Percentiles rank a stretch among this genome's conserved stretches.
Conservation (phyloP, 2,113 vertebrate genomes). For the Vombatus ursinus region DNA sequence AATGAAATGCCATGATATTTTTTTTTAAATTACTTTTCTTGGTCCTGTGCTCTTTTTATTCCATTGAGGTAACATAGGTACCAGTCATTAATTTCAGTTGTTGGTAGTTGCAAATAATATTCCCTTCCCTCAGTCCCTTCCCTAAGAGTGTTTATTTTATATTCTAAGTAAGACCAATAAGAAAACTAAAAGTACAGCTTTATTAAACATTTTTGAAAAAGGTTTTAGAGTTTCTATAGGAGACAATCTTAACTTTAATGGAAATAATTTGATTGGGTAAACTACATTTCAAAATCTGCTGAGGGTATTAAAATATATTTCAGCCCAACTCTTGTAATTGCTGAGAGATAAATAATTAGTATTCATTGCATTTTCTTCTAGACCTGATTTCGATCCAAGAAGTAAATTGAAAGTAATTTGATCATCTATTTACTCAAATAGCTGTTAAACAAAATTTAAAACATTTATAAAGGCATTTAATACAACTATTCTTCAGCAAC, state of each 20-base stretch:
- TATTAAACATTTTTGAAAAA: slow-evolving; percentile 44
- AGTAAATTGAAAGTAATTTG: slow-evolving; percentile 65
- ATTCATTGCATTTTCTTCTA: slow-evolving; percentile 59
- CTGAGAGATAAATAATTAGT: slow-evolving; percentile 63
- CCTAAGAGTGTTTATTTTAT: background rate
- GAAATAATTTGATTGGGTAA: slow-evolving; percentile 56
- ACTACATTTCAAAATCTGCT: slow-evolving; percentile 64
- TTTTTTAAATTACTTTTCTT: background rate
- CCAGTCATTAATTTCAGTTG: background rate
- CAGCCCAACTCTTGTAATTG: slow-evolving; percentile 59
- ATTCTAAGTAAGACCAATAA: slow-evolving; percentile 17
- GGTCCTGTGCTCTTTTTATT: background rate
- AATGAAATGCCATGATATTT: background rate
- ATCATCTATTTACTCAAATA: slow-evolving; percentile 64
- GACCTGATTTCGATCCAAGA: slow-evolving; percentile 52
- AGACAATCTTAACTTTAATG: slow-evolving; percentile 43
- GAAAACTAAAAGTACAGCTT: background rate
- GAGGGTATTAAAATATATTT: slow-evolving; percentile 65
- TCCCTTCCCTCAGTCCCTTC: background rate
- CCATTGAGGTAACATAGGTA: background rate
- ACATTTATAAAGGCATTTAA: slow-evolving; percentile 30
- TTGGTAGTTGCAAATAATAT: background rate
- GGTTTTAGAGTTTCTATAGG: background rate
- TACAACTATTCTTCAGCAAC: slow-evolving; percentile 33
- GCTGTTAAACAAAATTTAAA: slow-evolving; percentile 55